These are phyloP conservation scores for Blastobasis adustella DNA, from an alignment of 2,888 invertebrate genomes.

Conservation along the genomic window DNA sequence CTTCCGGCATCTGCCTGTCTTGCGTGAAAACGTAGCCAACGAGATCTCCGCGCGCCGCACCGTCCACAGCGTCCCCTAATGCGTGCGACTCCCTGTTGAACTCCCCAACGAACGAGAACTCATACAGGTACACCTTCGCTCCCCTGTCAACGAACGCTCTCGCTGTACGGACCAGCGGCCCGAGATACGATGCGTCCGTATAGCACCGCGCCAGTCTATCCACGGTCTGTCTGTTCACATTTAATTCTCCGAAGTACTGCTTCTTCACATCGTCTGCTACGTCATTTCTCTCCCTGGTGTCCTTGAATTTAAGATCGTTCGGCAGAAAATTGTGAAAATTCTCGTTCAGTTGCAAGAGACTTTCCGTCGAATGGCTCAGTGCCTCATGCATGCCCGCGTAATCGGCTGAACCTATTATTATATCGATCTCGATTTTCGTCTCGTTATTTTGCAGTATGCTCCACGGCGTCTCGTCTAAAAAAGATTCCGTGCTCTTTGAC, in stretches of 20 bases:
- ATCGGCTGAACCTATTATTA: slow-evolving; percentile 47
- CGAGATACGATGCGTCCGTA: slow-evolving; percentile 45
- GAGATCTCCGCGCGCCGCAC: slow-evolving; percentile 72
- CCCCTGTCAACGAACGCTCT: slow-evolving; percentile 36
- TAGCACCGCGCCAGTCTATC: slow-evolving; percentile 33
- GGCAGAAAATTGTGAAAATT: slow-evolving; percentile 35
- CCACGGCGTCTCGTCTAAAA: slow-evolving; percentile 43
- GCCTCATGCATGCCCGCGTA: slow-evolving; percentile 45
- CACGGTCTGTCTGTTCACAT: slow-evolving; percentile 24
- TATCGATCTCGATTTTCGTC: slow-evolving; percentile 22
- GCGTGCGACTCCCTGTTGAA: slow-evolving; percentile 57
- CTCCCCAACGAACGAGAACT: slow-evolving; percentile 68
- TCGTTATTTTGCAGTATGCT: slow-evolving; percentile 24
- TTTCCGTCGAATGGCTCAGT: slow-evolving; percentile 23
- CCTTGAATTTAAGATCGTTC: slow-evolving; percentile 37
- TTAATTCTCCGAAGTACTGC: slow-evolving; percentile 38
- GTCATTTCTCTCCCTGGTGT: slow-evolving; percentile 17
- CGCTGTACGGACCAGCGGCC: slow-evolving; percentile 41
- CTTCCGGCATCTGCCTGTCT: slow-evolving; percentile 18
- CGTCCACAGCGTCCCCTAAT: slow-evolving; percentile 38
- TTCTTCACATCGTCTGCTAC: slow-evolving; percentile 27
- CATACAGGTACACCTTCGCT: slow-evolving; percentile 70
- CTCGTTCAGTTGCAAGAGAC: slow-evolving; percentile 29
- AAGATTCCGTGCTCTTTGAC: slow-evolving; percentile 20
- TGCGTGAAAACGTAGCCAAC: slow-evolving; percentile 66